A percentile compares a stretch with the other conserved stretches of the same genome.
Evolutionary conservation across 2,888 invertebrate species (phyloP).

Genomic region (Mystacides longicornis): DNA sequence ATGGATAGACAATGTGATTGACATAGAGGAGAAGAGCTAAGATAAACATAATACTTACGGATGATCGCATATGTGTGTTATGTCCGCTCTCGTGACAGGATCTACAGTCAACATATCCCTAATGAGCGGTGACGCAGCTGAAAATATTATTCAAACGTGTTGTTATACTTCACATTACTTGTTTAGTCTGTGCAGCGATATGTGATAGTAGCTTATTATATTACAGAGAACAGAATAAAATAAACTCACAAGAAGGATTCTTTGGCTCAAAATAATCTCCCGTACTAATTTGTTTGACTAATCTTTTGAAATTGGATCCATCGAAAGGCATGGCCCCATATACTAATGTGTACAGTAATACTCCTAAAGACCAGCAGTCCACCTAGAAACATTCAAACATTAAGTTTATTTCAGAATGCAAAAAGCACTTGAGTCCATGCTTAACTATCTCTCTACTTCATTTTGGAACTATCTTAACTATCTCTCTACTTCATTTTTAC

Average conservation of each 20-base stretch:
- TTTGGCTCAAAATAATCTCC: slow-evolving; percentile 97
- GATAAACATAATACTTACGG: slow-evolving; percentile 53
- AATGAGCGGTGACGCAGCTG: slow-evolving; percentile 90
- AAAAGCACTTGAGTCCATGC: no score
- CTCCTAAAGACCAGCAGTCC: slow-evolving; percentile 91
- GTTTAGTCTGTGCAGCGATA: no score
- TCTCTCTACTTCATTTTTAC: no score
- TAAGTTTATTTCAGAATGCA: no score
- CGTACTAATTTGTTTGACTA: slow-evolving; percentile 94
- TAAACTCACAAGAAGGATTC: slow-evolving; percentile 74
- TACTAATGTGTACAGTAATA: slow-evolving; percentile 93
- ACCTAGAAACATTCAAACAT: slow-evolving; percentile 35
- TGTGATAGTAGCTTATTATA: no score
- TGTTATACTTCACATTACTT: no score
- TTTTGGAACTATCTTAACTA: no score
- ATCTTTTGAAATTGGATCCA: slow-evolving; percentile 94
- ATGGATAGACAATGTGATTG: no score
- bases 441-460: no score
- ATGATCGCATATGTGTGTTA: slow-evolving; percentile 90
- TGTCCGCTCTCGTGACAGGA: slow-evolving; percentile 81
- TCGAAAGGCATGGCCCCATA: slow-evolving; percentile 99
- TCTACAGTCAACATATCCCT: slow-evolving; percentile 91
- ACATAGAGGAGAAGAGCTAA: no score
- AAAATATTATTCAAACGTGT: slow-evolving; percentile 28
- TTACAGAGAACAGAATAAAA: background rate